Conservation (phyloP, 2,113 vertebrate genomes). For the Phoxinus phoxinus region DNA sequence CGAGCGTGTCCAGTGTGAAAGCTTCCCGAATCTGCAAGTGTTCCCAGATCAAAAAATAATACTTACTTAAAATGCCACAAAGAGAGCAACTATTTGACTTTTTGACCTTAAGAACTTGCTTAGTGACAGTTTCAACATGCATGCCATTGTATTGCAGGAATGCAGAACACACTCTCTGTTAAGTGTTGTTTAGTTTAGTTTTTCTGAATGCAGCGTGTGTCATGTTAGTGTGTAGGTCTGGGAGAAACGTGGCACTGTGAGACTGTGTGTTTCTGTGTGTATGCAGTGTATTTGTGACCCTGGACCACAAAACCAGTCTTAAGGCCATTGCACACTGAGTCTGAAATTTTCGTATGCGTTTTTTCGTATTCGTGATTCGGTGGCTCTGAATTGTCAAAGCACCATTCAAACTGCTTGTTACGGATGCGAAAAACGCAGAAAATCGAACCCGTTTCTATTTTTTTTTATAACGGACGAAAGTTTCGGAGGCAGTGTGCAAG, state of each 20-base stretch:
- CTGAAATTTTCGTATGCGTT: too few relatives aligned
- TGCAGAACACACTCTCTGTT: neutral
- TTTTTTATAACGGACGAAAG: too few relatives aligned
- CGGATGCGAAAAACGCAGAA: too few relatives aligned
- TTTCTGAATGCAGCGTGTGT: neutral
- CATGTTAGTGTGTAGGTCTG: neutral
- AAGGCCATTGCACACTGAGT: too few relatives aligned
- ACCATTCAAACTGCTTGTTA: too few relatives aligned
- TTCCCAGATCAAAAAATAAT: neutral
- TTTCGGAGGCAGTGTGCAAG: too few relatives aligned
- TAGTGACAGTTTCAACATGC: neutral
- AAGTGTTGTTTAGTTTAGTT: neutral
- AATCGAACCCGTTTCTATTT: too few relatives aligned
- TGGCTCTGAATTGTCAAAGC: too few relatives aligned
- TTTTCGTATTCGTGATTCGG: too few relatives aligned
- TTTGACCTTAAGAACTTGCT: neutral
- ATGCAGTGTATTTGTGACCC: neutral
- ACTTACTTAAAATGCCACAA: too few relatives aligned
- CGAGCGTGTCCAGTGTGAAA: too few relatives aligned
- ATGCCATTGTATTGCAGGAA: neutral
- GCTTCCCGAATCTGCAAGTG: neutral
- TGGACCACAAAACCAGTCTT: too few relatives aligned
- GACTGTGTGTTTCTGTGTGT: neutral
- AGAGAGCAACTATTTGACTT: neutral
- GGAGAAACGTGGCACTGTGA: neutral